phyloP scores from a whole-genome alignment of 1,140 invertebrate species.

The Rhynchophorus ferrugineus region DNA sequence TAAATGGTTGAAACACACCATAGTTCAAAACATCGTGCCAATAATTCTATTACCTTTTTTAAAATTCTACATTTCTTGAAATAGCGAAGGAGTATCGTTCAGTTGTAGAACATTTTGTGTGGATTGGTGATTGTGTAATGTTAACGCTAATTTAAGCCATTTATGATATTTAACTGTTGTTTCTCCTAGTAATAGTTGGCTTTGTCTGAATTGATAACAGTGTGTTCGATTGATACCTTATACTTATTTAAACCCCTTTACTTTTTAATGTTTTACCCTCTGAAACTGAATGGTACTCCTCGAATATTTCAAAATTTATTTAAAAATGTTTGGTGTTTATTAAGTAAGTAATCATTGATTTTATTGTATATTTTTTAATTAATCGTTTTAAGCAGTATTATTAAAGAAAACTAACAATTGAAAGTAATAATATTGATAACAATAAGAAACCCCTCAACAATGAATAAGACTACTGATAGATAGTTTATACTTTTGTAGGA shows the following conservation, averaged over 20 bases:
- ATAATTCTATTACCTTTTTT: background rate
- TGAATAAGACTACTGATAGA: background rate
- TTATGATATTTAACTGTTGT: background rate
- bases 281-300: too few species aligned
- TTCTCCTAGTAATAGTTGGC: too few species aligned
- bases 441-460: background rate
- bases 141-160: background rate
- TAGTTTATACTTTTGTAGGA: background rate
- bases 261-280: too few species aligned
- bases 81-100: background rate
- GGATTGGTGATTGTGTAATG: too few species aligned
- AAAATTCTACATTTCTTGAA: background rate
- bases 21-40: background rate
- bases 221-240: too few species aligned
- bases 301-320: background rate
- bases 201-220: too few species aligned
- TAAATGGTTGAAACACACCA: constrained; percentile 13
- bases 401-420: background rate
- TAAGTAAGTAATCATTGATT: background rate
- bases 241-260: too few species aligned
- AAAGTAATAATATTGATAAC: background rate
- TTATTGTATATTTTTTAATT: background rate
- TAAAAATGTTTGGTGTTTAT: background rate
- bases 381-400: background rate
- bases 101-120: too few species aligned